Base-by-base conservation (phyloP, 2,888 invertebrate genomes). In the Emmelina monodactyla region DNA sequence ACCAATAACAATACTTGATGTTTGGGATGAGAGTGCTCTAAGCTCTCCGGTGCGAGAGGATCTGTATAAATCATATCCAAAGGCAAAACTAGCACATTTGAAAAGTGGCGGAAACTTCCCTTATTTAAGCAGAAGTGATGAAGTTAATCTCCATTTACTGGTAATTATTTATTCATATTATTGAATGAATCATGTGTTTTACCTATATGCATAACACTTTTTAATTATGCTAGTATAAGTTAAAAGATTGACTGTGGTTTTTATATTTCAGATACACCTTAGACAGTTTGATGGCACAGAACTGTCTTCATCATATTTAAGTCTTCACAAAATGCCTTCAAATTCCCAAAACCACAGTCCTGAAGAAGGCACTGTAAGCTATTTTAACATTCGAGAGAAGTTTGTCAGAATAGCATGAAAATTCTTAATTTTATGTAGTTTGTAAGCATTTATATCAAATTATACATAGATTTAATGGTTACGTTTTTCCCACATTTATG, bases 31-130 rank as follows among this genome's bases (percentile, higher is more conserved):
- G 51, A 89, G 89, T 62, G 94, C 94, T 3, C 67, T 94, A 32
- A 91, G 91, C 38, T 83, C 85, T 42, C 63, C 82, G 28, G 93
- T 93, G 0, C 73, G 89, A 34, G 92, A 93, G 52, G 91, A 92
- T 53, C 72, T 93, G 46, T 91, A 91, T 62, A 92, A 92, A 60
- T 88, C 89, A 48, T 94, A 93, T 63, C 93, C 94, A 0, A 83
- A 88, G 40, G 93, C 92, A 1, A 92, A 91, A 68, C 62, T 92
- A 42, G 94, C 93, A 1, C 92, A 94, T 65, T 70, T 94, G 32
- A 95, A 95, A 62, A 86, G 85, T 43, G 94, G 94, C 1, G 94
- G 94, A 3, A 94, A 94, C 71, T 94, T 94, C 65, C 94, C 94
- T 0, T 94, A 93, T 58, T 78, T 95, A 40, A 93, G 94, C 62